Evolutionary conservation across 2,113 vertebrate genomes (phyloP).

Genomic region (Caranx melampygus): DNA sequence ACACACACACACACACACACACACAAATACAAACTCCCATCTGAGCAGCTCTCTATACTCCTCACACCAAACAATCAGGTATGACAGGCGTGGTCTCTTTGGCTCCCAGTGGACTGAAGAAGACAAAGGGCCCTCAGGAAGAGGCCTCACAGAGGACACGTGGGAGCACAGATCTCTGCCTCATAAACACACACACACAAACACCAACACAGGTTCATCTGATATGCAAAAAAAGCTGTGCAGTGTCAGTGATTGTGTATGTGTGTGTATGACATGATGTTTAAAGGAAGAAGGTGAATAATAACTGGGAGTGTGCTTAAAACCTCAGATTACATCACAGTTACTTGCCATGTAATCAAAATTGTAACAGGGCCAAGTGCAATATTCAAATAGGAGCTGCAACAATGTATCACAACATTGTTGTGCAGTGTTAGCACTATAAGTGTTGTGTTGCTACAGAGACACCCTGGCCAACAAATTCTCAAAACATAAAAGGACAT

Average conservation of each 20-base stretch:
- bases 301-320: not conserved
- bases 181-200: slow-evolving; percentile 27
- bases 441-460: too few relatives aligned
- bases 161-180: not conserved
- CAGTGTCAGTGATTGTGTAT: not conserved
- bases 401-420: too few relatives aligned
- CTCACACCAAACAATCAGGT: slow-evolving; percentile 62
- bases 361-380: too few relatives aligned
- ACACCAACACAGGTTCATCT: not conserved
- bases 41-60: slow-evolving; percentile 13
- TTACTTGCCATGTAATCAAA: too few relatives aligned
- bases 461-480: too few relatives aligned
- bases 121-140: slow-evolving; percentile 72
- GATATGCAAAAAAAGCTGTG: not conserved
- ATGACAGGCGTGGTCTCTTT: slow-evolving; percentile 43
- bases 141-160: slow-evolving; percentile 32
- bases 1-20: slow-evolving; percentile 29
- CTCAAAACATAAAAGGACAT: too few relatives aligned
- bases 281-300: not conserved
- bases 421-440: too few relatives aligned
- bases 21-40: slow-evolving; percentile 41
- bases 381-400: too few relatives aligned
- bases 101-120: slow-evolving; percentile 41
- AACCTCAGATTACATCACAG: not conserved
- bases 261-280: not conserved